Evolutionary conservation across 1,140 invertebrate genomes (phyloP).

Genomic region (Lepidostoma basale): DNA sequence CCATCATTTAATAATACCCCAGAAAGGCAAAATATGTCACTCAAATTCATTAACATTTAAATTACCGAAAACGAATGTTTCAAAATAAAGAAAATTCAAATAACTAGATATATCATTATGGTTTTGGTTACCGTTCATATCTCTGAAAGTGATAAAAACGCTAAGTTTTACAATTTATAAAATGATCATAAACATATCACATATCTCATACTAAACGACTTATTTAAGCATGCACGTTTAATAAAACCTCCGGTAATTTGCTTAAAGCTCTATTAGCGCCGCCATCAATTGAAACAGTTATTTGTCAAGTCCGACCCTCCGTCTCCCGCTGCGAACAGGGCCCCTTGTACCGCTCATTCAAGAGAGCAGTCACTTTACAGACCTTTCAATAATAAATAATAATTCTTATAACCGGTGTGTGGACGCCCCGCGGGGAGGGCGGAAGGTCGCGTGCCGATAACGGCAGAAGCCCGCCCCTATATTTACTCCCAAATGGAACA

Average conservation of each 20-base stretch:
- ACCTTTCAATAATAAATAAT: constrained; percentile 24
- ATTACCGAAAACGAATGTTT: too few relatives aligned
- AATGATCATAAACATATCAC: too few relatives aligned
- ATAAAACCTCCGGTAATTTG: neutral
- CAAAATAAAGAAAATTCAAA: too few relatives aligned
- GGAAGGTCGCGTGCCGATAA: constrained; percentile 16
- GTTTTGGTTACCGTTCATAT: too few relatives aligned
- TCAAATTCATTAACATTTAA: too few relatives aligned
- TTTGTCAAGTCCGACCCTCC: constrained; percentile 8
- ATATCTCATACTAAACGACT: too few relatives aligned
- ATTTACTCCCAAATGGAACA: neutral
- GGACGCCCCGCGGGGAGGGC: constrained; percentile 10
- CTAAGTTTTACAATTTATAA: too few relatives aligned
- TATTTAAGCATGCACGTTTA: too few relatives aligned
- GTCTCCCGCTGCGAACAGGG: constrained; percentile 12
- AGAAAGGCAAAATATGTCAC: too few relatives aligned
- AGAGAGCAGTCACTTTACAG: constrained; percentile 17
- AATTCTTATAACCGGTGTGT: constrained; percentile 1
- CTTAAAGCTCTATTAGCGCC: neutral
- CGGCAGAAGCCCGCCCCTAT: constrained; percentile 7
- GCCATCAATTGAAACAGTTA: constrained; percentile 2
- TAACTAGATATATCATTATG: too few relatives aligned
- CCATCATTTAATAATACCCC: too few relatives aligned
- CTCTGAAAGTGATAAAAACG: too few relatives aligned
- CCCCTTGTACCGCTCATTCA: neutral